Evolutionary conservation across 2,113 vertebrate genomes (phyloP).

Genomic region (Lepus timidus): DNA sequence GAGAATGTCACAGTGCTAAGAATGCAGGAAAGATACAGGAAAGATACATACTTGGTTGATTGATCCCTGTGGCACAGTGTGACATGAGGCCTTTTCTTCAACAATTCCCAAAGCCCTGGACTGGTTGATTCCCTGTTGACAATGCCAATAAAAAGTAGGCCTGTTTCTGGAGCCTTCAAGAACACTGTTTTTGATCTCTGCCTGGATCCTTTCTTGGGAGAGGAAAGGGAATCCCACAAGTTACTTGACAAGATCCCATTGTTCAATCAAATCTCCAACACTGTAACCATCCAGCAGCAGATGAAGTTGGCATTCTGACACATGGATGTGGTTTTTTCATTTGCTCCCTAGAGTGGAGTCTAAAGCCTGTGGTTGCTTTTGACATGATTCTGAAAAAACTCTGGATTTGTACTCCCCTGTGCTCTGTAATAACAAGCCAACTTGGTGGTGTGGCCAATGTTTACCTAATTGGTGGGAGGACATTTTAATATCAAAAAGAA

Average conservation of each 20-base stretch:
- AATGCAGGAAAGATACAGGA: fast-evolving
- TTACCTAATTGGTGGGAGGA: conserved; percentile 81
- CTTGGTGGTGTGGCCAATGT: conserved; percentile 78
- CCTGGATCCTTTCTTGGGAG: neutral
- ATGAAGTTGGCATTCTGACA: conserved; percentile 66
- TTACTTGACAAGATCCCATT: neutral
- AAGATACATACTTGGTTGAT: neutral
- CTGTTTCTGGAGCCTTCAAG: neutral
- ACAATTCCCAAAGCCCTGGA: neutral
- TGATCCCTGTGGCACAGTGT: neutral
- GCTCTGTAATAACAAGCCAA: conserved; percentile 81
- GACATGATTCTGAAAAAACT: conserved; percentile 72
- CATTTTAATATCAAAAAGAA: conserved; percentile 85
- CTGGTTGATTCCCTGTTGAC: neutral
- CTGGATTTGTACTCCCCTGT: conserved; percentile 75
- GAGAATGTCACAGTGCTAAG: neutral
- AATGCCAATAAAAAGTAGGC: neutral
- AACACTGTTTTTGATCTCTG: neutral
- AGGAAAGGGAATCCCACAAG: neutral
- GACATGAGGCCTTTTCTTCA: neutral
- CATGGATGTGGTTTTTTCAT: conserved; percentile 38
- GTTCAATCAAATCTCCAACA: neutral
- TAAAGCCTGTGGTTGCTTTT: conserved; percentile 80
- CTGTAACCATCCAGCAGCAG: neutral
- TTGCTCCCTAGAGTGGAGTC: conserved; percentile 74